These are phyloP conservation scores for Alectura lathami DNA, from an alignment of 2,113 vertebrate genomes.

Conservation along the genomic window DNA sequence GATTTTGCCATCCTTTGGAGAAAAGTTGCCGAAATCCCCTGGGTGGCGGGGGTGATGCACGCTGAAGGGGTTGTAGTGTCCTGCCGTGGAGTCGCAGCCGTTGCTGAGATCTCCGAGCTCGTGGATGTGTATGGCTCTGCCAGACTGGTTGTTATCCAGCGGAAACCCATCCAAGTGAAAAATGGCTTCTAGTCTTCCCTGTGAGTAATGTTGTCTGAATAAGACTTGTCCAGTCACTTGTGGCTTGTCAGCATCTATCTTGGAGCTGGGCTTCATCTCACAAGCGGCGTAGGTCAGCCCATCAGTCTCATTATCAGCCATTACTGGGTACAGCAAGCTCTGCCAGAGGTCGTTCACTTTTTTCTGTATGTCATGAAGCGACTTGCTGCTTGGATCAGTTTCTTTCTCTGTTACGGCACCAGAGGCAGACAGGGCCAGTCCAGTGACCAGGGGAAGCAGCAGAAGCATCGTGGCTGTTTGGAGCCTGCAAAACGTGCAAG, in stretches of 20 bases:
- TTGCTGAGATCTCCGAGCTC: slow-evolving; percentile 86
- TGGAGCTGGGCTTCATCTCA: slow-evolving; percentile 80
- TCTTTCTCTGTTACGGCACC: not conserved
- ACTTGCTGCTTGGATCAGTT: not conserved
- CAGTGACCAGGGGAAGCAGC: slow-evolving; percentile 37
- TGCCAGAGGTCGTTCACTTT: slow-evolving; percentile 75
- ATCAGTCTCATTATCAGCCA: not conserved
- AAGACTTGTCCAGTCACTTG: slow-evolving; percentile 82
- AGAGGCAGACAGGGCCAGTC: not conserved
- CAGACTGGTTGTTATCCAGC: not conserved
- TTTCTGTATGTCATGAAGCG: slow-evolving; percentile 36
- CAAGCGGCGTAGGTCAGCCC: slow-evolving; percentile 78
- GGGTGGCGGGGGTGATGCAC: slow-evolving; percentile 87
- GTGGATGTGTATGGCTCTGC: slow-evolving; percentile 89
- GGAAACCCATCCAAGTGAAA: slow-evolving; percentile 85
- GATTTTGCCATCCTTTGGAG: slow-evolving; percentile 79
- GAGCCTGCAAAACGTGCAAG: not conserved
- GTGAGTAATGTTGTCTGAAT: slow-evolving; percentile 79
- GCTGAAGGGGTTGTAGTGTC: slow-evolving; percentile 87
- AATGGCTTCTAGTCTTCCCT: slow-evolving; percentile 74
- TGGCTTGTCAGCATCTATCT: slow-evolving; percentile 72
- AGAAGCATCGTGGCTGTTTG: slow-evolving; percentile 47
- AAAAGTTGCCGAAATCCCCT: slow-evolving; percentile 94
- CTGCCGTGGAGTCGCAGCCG: slow-evolving; percentile 84
- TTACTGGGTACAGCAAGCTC: not conserved